Percentiles rank a stretch among this genome's conserved stretches.
phyloP scores from a whole-genome alignment of 2,797 vertebrate species.

The Anguilla anguilla region DNA sequence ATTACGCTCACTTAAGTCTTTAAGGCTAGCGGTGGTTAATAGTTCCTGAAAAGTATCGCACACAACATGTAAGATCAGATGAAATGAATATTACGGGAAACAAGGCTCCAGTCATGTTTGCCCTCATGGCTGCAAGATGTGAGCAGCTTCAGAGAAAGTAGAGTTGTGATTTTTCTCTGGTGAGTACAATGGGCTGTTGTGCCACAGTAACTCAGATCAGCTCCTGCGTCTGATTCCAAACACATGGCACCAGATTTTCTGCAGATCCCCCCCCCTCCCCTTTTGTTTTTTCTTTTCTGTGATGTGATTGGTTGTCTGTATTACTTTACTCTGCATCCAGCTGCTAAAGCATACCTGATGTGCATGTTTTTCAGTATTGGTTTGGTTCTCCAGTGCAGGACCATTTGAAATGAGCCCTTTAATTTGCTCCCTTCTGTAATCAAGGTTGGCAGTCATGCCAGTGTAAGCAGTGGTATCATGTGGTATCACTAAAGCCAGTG shows the following conservation, averaged over 20 bases:
- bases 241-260: conserved; percentile 9
- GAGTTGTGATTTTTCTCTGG: background rate
- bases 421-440: background rate
- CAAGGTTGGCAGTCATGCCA: background rate
- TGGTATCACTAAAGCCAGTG: background rate
- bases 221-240: background rate
- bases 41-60: background rate
- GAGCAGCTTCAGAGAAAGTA: background rate
- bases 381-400: background rate
- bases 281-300: background rate
- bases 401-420: background rate
- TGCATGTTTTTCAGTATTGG: background rate
- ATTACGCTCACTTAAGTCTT: background rate
- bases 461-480: too few relatives aligned
- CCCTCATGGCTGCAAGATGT: background rate
- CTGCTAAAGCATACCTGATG: background rate
- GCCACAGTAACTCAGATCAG: background rate
- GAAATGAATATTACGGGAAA: background rate
- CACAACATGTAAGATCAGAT: background rate
- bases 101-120: background rate
- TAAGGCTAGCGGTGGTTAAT: background rate
- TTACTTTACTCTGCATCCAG: background rate
- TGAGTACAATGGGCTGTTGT: background rate
- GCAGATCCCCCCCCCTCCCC: background rate
- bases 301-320: background rate